A percentile compares a stretch with the other conserved stretches of the same genome.
Evolutionary conservation across 2,797 vertebrate species (phyloP).

Genomic region (Margarornis squamiger): DNA sequence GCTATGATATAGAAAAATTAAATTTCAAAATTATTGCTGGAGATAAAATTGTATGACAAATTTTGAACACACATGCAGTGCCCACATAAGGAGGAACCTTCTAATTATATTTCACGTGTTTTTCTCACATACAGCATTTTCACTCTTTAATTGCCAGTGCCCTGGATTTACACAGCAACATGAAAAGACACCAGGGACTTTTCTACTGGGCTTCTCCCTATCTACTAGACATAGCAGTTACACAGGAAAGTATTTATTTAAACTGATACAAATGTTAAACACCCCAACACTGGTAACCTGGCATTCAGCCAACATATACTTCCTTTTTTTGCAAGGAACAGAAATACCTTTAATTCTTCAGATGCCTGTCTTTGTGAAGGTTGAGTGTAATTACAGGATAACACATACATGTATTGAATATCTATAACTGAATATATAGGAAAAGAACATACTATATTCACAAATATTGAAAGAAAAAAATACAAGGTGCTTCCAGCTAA

Average conservation of each 20-base stretch:
- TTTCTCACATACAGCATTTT: neutral
- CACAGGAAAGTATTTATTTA: neutral
- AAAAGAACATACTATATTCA: neutral
- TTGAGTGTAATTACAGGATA: neutral
- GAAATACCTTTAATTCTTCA: neutral
- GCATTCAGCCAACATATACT: neutral
- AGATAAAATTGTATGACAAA: slow-evolving; percentile 4
- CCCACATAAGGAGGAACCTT: neutral
- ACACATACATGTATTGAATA: neutral
- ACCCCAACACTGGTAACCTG: neutral
- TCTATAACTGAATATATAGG: neutral
- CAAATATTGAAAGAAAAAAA: neutral
- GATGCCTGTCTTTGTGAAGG: neutral
- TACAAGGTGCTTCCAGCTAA: neutral
- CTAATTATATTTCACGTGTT: neutral
- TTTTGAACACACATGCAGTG: neutral
- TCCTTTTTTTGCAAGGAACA: neutral
- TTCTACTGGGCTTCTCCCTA: neutral
- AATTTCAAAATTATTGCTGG: neutral
- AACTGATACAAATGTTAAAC: neutral
- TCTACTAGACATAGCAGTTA: neutral
- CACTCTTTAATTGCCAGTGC: neutral
- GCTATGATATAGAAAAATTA: neutral
- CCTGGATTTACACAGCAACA: neutral
- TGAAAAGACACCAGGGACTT: neutral